phyloP scores from a whole-genome alignment of 1,140 invertebrate species.

The Calephelis nemesis region DNA sequence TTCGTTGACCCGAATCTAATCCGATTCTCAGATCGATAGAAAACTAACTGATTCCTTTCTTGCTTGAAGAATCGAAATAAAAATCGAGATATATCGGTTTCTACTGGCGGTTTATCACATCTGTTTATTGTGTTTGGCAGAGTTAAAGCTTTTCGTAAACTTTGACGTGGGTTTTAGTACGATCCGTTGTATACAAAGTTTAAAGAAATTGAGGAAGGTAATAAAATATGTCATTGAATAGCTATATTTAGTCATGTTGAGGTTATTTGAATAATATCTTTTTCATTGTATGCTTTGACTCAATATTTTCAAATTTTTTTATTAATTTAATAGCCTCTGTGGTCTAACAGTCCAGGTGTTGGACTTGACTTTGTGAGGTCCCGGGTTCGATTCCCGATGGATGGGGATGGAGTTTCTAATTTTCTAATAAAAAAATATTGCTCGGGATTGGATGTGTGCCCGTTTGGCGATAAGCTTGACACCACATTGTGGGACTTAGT shows the following conservation, averaged over 20 bases:
- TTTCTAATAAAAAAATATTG: too few species aligned
- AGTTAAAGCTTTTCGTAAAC: slow-evolving; percentile 44
- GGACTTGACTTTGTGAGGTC: too few species aligned
- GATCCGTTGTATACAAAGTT: slow-evolving; percentile 21
- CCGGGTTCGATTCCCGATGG: too few species aligned
- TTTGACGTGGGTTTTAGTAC: slow-evolving; percentile 30
- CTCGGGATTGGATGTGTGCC: too few species aligned
- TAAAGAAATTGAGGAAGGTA: slow-evolving; percentile 16
- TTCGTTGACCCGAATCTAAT: slow-evolving; percentile 46
- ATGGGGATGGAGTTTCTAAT: too few species aligned
- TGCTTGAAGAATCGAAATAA: slow-evolving; percentile 55
- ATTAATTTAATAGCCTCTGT: too few species aligned
- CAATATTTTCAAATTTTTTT: too few species aligned
- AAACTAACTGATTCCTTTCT: slow-evolving; percentile 45
- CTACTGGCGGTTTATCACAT: slow-evolving; percentile 23
- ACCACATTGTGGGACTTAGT: too few species aligned
- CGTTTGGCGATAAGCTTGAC: too few species aligned
- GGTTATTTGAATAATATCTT: too few species aligned
- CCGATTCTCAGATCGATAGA: slow-evolving; percentile 51
- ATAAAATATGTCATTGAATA: slow-evolving; percentile 12
- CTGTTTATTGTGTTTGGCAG: slow-evolving; percentile 64
- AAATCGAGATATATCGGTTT: slow-evolving; percentile 57
- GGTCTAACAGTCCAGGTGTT: too few species aligned
- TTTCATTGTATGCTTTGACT: too few species aligned
- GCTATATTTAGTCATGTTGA: neutral